Evolutionary conservation across 2,797 vertebrate species (phyloP), one percentile per base, ranked within the genome.

Genomic region (Poliocrania exsul): DNA sequence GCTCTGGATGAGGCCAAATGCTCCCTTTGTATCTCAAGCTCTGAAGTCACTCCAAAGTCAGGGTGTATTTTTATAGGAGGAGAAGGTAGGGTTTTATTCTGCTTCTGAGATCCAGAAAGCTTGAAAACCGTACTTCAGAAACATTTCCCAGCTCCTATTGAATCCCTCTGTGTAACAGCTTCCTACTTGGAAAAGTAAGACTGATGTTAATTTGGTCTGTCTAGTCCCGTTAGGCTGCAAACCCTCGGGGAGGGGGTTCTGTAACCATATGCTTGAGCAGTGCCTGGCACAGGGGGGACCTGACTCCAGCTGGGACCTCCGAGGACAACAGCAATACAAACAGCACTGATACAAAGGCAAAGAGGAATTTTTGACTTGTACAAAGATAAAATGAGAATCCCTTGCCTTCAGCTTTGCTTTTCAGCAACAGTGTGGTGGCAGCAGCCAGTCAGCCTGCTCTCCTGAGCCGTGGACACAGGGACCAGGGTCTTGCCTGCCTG

Each of bases 41-140:
- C 91, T 82, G 83, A 96, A 96, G 78, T 93, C 86, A 47, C 50
- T 91, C 86, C 88, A 88, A 96, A 88, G 62, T 62, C 84, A 86
- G 72, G 16, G 69, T 73, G 35, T 90, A 28, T 83, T 96, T 95
- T 96, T 80, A 37, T 61, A 88, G 70, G 13, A 42, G 38, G 72
- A 91, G 80, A 90, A 94, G 58, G 51, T 5, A 70, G 51, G 58
- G 46, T 88, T 78, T 86, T 93, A 81, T 90, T 89, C 80, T 85
- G 35, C 67, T 90, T 78, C 88, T 81, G 88, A 93, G 91, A 83
- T 53, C 57, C 53, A 82, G 89, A 91, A 88, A 93, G 51, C 81
- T 77, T 80, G 81, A 92, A 90, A 86, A 31, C 23, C 1, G 0
- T 69, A 70, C 78, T 86, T 95, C 16, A 72, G 88, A 88, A 91